Evolutionary conservation across 2,888 invertebrate genomes (phyloP), one percentile per base, ranked within the genome.

Genomic region (Leucophora obtusa): DNA sequence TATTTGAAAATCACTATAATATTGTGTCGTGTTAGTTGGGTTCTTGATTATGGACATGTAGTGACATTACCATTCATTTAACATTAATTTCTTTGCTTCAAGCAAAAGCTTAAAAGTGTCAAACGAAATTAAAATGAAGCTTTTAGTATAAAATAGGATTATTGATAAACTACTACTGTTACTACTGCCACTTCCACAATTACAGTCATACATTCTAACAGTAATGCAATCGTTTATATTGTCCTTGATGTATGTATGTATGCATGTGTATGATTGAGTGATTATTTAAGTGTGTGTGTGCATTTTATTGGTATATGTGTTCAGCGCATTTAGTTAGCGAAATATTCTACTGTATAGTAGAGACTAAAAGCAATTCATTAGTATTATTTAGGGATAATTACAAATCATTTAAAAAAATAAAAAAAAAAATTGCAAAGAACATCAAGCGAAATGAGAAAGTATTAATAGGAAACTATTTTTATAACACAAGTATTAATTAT

Each of bases 71-170:
- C 82, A 84, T 82, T 79, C 80, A 82, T 82, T 84, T 79, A 82
- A 77, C 84, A 83, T 82, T 83, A 80, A 83, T 82, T 80, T 83
- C 69, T 77, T 82, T 82, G 70, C 79, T 79, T 79, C 43, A 54
- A 66, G 79, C 79, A 75, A 77, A 81, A 81, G 77, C 77, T 73
- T 81, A 73, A 77, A 69, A 81, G 77, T 81, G 81, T 70, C 81
- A 81, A 74, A 73, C 70, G 69, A 77, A 79, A 79, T 79, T 75
- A 79, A 75, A 75, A 75, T 75, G 70, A 71, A 79, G 79, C 79
- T 79, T 75, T 79, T 71, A 71, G 75, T 75, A 68, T 79, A 75
- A 79, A 79, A 75, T 60, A 66, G 71, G 74, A 79, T 79, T 79
- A 79, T 79, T 79, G 79, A 74, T 74, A 74, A 77, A 75, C 74